Percentiles rank a stretch among this genome's conserved stretches.
Conservation (phyloP, 1,140 invertebrate genomes). For the Papilio glaucus region DNA sequence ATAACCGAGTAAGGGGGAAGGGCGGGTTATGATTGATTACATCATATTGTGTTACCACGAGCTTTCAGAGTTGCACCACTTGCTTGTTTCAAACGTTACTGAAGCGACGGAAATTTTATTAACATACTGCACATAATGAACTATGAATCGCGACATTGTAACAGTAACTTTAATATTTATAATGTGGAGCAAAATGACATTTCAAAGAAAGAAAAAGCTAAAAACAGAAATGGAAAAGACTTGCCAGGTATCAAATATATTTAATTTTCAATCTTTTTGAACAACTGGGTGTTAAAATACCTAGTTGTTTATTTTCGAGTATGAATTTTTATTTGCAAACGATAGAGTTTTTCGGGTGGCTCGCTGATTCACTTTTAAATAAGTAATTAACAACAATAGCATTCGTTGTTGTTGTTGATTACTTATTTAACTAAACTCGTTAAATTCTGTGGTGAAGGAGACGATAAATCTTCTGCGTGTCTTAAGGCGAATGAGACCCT, state of each 20-base stretch:
- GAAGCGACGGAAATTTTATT: conserved; percentile 26
- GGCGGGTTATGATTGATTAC: conserved; percentile 78
- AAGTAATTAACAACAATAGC: no score
- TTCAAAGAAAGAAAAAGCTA: conserved; percentile 50
- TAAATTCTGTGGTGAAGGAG: no score
- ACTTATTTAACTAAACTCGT: no score
- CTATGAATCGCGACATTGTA: conserved; percentile 53
- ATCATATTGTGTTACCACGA: conserved; percentile 65
- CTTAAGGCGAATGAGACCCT: no score
- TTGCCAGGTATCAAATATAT: conserved; percentile 50
- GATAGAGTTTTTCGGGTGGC: no score
- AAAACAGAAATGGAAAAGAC: conserved; percentile 51
- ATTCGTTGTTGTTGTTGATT: no score
- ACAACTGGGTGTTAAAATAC: background rate
- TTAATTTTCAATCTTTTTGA: background rate
- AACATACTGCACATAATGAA: no score
- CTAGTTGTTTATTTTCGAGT: no score
- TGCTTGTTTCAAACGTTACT: conserved; percentile 40
- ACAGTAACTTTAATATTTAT: conserved; percentile 49
- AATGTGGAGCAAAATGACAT: conserved; percentile 56
- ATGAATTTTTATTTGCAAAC: no score
- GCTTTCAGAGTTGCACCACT: conserved; percentile 50
- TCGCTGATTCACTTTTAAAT: no score
- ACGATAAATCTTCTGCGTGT: no score
- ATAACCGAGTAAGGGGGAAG: conserved; percentile 73